Conservation (phyloP, 2,113 vertebrate genomes). For the Ardeotis arabs region DNA sequence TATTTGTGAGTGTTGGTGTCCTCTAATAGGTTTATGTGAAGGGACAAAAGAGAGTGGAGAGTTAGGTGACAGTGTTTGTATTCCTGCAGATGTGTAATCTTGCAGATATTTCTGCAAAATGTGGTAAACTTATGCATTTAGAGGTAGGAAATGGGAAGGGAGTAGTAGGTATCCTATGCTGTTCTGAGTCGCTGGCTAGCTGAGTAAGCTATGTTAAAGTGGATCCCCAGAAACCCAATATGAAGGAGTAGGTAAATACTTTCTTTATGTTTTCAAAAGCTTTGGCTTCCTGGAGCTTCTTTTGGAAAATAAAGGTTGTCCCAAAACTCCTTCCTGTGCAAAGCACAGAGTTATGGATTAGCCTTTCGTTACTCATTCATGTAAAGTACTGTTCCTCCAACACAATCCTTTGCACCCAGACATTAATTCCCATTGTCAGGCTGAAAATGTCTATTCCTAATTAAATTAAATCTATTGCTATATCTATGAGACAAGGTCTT, state of each 20-base stretch:
- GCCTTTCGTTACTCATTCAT: not conserved
- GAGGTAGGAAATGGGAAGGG: not conserved
- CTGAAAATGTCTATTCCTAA: not conserved
- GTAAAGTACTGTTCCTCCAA: not conserved
- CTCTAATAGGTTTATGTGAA: not conserved
- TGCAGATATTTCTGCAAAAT: not conserved
- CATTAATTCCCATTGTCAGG: not conserved
- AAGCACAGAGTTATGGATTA: not conserved
- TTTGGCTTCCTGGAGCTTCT: not conserved
- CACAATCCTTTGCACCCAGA: not conserved
- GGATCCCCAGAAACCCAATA: not conserved
- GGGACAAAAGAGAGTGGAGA: not conserved
- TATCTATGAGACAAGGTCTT: not conserved
- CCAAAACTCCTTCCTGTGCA: not conserved
- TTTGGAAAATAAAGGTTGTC: not conserved
- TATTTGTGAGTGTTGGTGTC: not conserved
- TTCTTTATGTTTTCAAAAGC: not conserved
- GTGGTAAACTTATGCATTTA: not conserved
- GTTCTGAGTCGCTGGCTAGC: not conserved
- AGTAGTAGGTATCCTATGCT: not conserved
- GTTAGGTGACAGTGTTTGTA: not conserved
- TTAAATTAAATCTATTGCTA: not conserved
- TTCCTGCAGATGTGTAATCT: not conserved
- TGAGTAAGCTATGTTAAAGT: not conserved
- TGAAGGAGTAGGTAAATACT: not conserved